Base-by-base conservation (phyloP, 2,797 vertebrate genomes). In the Echeneis naucrates region DNA sequence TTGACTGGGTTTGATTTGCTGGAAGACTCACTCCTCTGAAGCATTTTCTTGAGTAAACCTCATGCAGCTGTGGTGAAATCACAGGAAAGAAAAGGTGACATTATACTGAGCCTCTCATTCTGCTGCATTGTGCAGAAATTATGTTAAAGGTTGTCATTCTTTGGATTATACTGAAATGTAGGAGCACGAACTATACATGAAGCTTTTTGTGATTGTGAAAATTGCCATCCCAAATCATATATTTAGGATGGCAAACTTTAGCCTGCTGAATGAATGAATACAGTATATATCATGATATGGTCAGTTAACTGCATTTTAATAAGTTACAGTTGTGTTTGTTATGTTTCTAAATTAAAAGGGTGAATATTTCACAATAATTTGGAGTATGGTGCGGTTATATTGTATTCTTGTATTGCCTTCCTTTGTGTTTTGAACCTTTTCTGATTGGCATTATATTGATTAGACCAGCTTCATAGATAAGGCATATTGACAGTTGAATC, bases 261-360 rank as follows among this genome's bases (percentile, higher is more conserved):
- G 35, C 57, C 37, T 56, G 45, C 26, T 72, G 50, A 65, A 58
- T 4, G 8, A 57, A 63, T 70, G 21, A 38, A 62, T 48, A 33
- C 33, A 47, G 9, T 33, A 50, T 48, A 45, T 23, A 21, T 50
- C 47, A 58, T 83, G 61, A 62, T 65, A 69, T 69, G 68, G 77
- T 87, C 72, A 73, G 67, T 81, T 68, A 71, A 50, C 54, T 84
- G 52, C 81, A 61, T 76, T 72, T 37, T 60, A 56, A 51, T 51
- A 54, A 56, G 47, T 62, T n/a, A 52, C 50, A 77, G 66, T 56
- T 83, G 61, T 82, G 78, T 84, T 85, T 80, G 69, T 83, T 75
- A 60, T 80, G 72, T 90, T 84, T 89, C 80, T 87, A 72, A 88
- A 84, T 85, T 84, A 87, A 90, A 89, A 63, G 54, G 53, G 4